phyloP scores from a whole-genome alignment of 2,797 vertebrate genomes.

The Uromys caudimaculatus region DNA sequence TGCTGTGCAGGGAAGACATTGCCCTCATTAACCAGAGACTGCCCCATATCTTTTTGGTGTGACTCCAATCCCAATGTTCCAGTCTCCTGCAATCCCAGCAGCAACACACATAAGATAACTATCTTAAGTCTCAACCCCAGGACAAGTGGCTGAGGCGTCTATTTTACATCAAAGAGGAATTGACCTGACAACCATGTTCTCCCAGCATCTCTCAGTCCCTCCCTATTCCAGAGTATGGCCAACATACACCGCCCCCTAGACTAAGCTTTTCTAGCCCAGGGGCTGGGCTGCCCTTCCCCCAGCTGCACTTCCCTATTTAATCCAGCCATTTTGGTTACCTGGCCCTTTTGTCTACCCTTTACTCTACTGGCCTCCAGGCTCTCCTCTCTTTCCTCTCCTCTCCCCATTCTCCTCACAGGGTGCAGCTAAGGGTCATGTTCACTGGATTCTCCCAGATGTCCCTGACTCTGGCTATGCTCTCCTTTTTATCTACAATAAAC shows the following conservation, averaged over 20 bases:
- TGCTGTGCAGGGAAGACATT: neutral
- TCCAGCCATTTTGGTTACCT: no score
- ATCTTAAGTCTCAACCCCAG: neutral
- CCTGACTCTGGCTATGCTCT: neutral
- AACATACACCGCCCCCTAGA: no score
- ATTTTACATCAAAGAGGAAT: neutral
- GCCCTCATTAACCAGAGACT: conserved; percentile 40
- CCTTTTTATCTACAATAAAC: neutral
- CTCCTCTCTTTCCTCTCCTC: neutral
- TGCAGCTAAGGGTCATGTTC: neutral
- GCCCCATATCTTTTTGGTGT: conserved; percentile 44
- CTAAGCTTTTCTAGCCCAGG: neutral
- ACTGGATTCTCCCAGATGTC: neutral
- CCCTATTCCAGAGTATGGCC: neutral
- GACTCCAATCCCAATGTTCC: conserved; percentile 15
- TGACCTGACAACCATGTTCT: neutral
- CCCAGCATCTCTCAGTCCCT: neutral
- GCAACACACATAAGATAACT: conserved; percentile 13
- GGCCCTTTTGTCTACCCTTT: neutral
- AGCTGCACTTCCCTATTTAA: neutral
- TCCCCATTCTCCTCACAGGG: neutral
- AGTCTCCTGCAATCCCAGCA: neutral
- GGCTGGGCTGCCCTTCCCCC: no score
- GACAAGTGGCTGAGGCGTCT: neutral
- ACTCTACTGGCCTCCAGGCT: neutral